Evolutionary conservation across 2,888 invertebrate species (phyloP), one percentile per base, ranked within the genome.

Genomic region (Sphaerolaimus hirsutus): DNA sequence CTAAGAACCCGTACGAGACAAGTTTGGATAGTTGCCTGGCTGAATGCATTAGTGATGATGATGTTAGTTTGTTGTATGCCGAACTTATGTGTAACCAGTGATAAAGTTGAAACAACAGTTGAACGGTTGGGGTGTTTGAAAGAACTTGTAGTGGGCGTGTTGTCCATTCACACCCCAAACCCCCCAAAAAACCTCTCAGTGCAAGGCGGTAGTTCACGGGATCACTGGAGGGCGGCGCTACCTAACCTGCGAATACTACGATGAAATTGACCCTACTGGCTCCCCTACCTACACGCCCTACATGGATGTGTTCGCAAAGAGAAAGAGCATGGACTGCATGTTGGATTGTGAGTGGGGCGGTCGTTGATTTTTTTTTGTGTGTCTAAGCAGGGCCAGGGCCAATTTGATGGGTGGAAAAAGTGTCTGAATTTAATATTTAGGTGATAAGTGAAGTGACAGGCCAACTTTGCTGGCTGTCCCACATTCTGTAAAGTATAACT

Each of bases 241-340:
- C 26, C 61, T 60, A 53, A 56, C 59, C 21, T 60, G 60, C 44
- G 60, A 61, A 44, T 50, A 57, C 42, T 60, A 60, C 46, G 55
- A 59, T 45, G 48, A 53, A 36, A 5, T 19, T 19, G n/a, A 37
- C 37, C 27, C 27, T 12, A 23, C 44, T 17, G 23, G 19, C 7
- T 7, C n/a, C 4, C 44, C 44, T 17, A 21, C 21, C 21, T 44
- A 44, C 26, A 36, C 37, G 22, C 35, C 29, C 22, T 19, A 35
- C 10, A 22, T 44, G 23, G 36, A 44, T 21, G 37, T 36, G 12
- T 32, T n/a, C 29, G 29, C 29, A 7, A 29, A 29, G 29, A 7
- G 29, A 14, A 29, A 29, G 29, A 14, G 7, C 29, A 29, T 29
- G 29, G 7, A 7, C 29, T 29, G 29, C 29, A 29, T 29, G 29